Evolutionary conservation across 2,888 invertebrate genomes (phyloP).

Genomic region (Galeruca laticollis): DNA sequence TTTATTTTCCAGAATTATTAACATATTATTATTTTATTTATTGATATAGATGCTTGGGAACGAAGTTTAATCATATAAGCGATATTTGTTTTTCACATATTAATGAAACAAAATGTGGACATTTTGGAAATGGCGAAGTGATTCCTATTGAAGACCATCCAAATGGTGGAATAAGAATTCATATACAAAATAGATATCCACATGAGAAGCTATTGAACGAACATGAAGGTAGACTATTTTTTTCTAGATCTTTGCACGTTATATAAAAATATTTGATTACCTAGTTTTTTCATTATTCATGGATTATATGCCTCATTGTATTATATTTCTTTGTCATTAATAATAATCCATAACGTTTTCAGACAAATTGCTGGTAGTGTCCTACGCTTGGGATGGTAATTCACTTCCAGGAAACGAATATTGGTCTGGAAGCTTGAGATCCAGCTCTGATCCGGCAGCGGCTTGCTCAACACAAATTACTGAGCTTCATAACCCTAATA

Average conservation of each 20-base stretch:
- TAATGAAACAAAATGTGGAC: constrained; percentile 65
- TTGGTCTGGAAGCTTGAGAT: constrained; percentile 71
- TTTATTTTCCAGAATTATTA: neutral
- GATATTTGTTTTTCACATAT: constrained; percentile 79
- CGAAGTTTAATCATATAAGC: constrained; percentile 69
- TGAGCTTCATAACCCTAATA: constrained; percentile 73
- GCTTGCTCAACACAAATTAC: constrained; percentile 73
- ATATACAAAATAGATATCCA: constrained; percentile 69
- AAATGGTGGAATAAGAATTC: constrained; percentile 61
- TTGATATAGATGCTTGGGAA: constrained; percentile 59
- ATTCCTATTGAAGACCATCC: constrained; percentile 54
- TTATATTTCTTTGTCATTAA: neutral
- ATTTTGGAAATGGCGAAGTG: constrained; percentile 65
- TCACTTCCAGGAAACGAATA: constrained; percentile 81
- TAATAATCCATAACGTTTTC: constrained; percentile 30
- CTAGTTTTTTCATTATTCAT: too few species aligned
- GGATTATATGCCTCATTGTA: too few species aligned
- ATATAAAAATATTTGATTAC: too few species aligned
- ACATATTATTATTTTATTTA: neutral
- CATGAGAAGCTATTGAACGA: constrained; percentile 68
- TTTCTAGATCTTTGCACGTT: too few species aligned
- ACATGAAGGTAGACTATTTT: constrained; percentile 39
- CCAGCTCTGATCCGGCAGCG: constrained; percentile 74
- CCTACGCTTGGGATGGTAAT: constrained; percentile 81
- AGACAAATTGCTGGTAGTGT: constrained; percentile 71